Evolutionary conservation across 2,113 vertebrate species (phyloP).

Genomic region (Melanerpes formicivorus): DNA sequence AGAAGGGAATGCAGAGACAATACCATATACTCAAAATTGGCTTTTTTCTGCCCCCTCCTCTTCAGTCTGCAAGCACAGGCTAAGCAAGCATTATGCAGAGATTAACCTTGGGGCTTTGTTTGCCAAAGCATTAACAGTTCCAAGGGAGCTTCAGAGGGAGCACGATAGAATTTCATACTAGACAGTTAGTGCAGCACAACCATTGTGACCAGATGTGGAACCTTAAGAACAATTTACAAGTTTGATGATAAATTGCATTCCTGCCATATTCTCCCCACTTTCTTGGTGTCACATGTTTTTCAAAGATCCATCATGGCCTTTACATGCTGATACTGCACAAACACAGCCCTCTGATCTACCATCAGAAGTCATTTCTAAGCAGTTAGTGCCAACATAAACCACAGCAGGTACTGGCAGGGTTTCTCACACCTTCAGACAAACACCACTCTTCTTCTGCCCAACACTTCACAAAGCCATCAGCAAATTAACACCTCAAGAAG

Average conservation of each 20-base stretch:
- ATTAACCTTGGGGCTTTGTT: not conserved
- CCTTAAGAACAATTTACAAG: not conserved
- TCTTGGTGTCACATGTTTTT: not conserved
- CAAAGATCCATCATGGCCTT: not conserved
- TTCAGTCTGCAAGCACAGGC: not conserved
- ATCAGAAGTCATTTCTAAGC: not conserved
- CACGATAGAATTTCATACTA: rapidly evolving
- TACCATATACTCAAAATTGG: not conserved
- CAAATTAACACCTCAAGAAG: not conserved
- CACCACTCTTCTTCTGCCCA: not conserved
- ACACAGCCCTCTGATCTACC: not conserved
- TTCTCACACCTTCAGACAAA: not conserved
- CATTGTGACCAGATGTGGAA: not conserved
- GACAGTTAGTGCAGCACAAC: rapidly evolving
- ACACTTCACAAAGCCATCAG: not conserved
- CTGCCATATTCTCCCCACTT: not conserved
- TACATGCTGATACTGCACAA: not conserved
- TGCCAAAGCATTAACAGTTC: not conserved
- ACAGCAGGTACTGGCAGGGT: rapidly evolving
- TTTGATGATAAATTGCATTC: not conserved
- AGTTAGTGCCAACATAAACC: not conserved
- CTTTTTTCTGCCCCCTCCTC: not conserved
- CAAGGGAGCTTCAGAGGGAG: not conserved
- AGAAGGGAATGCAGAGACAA: not conserved
- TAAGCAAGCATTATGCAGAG: not conserved